Percentiles rank a stretch among this genome's conserved stretches.
Conservation (phyloP, 1,140 invertebrate genomes). For the Drosophila sp. region DNA sequence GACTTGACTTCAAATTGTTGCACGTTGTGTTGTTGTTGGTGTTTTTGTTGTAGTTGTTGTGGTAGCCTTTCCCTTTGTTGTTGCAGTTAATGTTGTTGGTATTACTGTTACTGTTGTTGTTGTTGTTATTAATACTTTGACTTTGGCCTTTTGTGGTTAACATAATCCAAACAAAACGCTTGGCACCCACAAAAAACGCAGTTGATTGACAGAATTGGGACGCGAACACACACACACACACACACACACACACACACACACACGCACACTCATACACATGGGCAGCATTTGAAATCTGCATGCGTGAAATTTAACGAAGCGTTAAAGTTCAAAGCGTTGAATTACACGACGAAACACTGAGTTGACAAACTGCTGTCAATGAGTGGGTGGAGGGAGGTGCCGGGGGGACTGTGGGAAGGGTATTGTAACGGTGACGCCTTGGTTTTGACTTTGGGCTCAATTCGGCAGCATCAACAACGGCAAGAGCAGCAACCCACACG, state of each 20-base stretch:
- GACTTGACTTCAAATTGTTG: constrained; percentile 63
- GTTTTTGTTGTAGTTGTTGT: constrained; percentile 20
- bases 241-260: constrained; percentile 50
- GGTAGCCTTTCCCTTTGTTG: constrained; percentile 1
- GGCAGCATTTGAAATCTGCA: constrained; percentile 76
- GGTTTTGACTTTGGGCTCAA: constrained; percentile 70
- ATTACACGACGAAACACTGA: constrained; percentile 64
- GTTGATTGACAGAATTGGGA: constrained; percentile 83
- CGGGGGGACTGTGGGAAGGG: neutral
- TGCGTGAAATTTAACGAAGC: constrained; percentile 81
- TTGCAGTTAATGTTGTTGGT: neutral
- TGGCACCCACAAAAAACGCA: constrained; percentile 80
- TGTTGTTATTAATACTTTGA: constrained; percentile 74
- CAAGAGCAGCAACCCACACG: constrained; percentile 19
- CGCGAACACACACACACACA: constrained; percentile 49
- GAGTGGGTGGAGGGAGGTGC: no score
- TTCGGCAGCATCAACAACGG: constrained; percentile 23
- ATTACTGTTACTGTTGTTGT: constrained; percentile 37
- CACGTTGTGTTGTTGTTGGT: constrained; percentile 35
- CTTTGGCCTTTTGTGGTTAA: constrained; percentile 81
- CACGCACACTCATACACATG: constrained; percentile 20
- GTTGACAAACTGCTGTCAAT: no score
- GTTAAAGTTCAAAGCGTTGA: constrained; percentile 81
- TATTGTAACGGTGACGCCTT: constrained; percentile 44
- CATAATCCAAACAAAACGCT: constrained; percentile 81